Evolutionary conservation across 2,888 invertebrate species (phyloP), one percentile per base, ranked within the genome.

Genomic region (Metellina segmentata): DNA sequence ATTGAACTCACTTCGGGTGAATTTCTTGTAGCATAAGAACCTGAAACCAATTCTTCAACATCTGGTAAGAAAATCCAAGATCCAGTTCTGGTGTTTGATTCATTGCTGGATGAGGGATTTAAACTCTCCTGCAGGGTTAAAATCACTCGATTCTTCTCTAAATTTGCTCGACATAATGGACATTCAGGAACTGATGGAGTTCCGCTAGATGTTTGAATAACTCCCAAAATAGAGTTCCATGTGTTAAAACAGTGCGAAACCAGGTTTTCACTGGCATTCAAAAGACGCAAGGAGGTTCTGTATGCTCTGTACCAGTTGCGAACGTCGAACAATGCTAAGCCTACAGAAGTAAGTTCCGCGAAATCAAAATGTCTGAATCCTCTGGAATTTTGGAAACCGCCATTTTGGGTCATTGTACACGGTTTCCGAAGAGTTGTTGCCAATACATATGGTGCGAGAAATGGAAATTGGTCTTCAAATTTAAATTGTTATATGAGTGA

Each of bases 261-360:
- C 7, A 51, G 8, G 5, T 52, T n/a, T 19, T 77, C 77, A n/a
- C 77, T 51, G 19, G 19, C 19, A 51, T 49, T 8, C 1, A 77
- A 51, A 7, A 51, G n/a, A 8, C 49, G n/a, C 7, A 51, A 51
- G 9, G 51, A 77, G 49, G 7, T 16, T 6, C 13, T 19, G 51
- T 77, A 77, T 51, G 7, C 49, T 6, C 13, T 19, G 51, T 77
- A 77, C 77, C 77, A 77, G 51, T 77, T 77, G 19, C 77, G 77
- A n/a, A 77, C 7, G 9, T 77, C 77, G 8, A 77, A 52, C 19
- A 77, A 52, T n/a, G 77, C 77, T 51, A 52, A 51, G 7, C 52
- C 51, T 51, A 77, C 52, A 51, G 77, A 52, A 19, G 77, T 16
- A 51, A 77, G 52, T n/a, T 77, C 51, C 7, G 77, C 19, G 4